Percentiles rank a stretch among this genome's conserved stretches.
phyloP scores from a whole-genome alignment of 2,888 invertebrate genomes.

The Criorhina ranunculi region DNA sequence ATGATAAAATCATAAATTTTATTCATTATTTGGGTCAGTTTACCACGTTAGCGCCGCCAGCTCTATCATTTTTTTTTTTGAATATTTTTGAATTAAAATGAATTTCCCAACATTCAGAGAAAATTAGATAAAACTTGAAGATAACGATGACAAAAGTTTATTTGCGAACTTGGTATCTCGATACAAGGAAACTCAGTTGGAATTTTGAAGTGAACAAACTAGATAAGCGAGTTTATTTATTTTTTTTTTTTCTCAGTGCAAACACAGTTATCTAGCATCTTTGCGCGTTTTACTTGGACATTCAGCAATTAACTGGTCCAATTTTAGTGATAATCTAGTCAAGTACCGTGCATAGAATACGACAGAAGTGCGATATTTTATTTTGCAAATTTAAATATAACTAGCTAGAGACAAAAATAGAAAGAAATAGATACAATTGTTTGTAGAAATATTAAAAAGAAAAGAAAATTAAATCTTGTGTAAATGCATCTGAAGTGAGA shows the following conservation, averaged over 20 bases:
- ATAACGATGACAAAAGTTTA: conserved; percentile 64
- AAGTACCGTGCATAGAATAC: conserved; percentile 50
- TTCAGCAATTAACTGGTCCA: conserved; percentile 58
- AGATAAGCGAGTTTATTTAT: too few relatives aligned
- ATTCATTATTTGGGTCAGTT: not conserved
- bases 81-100: conserved; percentile 1
- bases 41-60: conserved; percentile 3
- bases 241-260: conserved; percentile 49
- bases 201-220: conserved; percentile 54
- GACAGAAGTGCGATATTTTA: conserved; percentile 46
- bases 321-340: conserved; percentile 60
- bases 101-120: conserved; percentile 43
- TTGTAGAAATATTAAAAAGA: not conserved
- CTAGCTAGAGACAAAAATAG: conserved; percentile 13
- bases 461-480: conserved; percentile 33
- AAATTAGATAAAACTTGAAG: conserved; percentile 32
- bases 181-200: conserved; percentile 58
- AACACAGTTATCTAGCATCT: conserved; percentile 62
- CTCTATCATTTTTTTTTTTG: not conserved
- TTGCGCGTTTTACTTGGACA: conserved; percentile 68
- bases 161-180: conserved; percentile 66
- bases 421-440: conserved; percentile 21
- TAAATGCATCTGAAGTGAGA: conserved; percentile 74
- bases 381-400: conserved; percentile 8
- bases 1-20: not conserved